Base-by-base conservation (phyloP, 2,888 invertebrate species). In the Pediacus dermestoides region DNA sequence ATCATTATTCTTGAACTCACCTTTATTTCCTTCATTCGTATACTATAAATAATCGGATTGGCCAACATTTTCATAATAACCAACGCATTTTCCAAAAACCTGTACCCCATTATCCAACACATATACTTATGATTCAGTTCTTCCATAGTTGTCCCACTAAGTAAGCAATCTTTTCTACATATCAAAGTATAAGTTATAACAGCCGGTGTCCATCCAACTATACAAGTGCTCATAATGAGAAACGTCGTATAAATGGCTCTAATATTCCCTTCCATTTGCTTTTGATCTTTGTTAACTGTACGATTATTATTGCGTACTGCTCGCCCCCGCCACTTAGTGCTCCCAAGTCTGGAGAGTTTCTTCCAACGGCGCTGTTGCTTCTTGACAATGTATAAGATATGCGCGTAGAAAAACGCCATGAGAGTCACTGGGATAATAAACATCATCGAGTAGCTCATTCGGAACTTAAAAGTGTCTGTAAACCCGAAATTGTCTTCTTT, bases 41-140 rank as follows among this genome's bases (percentile, higher is more conserved):
- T 75, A 4, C 80, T 78, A 58, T 82, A 82, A 34, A 82, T 80
- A 44, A 81, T 76, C 0, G 81, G 79, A 63, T 82, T 80, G 22
- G 75, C 70, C 34, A 81, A 63, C 16, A 79, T 76, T 58, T 82
- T 82, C 46, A 78, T 63, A 30, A 82, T 76, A 26, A 81, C 70
- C 34, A 81, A 70, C 9, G 72, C 67, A 58, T 80, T 79, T 42
- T 57, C 59, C 8, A 59, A 47, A 3, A 58, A 42, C 10, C 61
- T 42, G 21, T 55, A 32, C 14, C 48, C 45, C 37, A 55, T 44
- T 7, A 51, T 48, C 44, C 45, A 47, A 18, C 49, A 44, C 30
- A 42, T 44, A 44, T 58, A 55, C 18, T 53, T 39, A 18, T 36
- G 16, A 34, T 48, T 53, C 16, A 58, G 42, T 30, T 47, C 46